Conservation (phyloP, 2,888 invertebrate species). For the Slavum lentiscoides region DNA sequence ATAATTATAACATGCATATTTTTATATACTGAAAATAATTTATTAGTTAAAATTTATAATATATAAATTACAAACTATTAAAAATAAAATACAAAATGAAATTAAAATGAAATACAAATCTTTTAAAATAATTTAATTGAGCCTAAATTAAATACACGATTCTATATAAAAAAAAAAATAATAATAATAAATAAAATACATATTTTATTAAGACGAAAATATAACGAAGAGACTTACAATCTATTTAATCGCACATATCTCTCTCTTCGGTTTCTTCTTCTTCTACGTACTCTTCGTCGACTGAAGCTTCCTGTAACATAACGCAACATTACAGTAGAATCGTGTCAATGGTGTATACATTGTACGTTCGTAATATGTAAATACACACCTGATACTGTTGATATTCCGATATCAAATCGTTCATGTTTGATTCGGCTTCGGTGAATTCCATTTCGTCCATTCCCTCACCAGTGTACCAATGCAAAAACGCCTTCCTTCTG, state of each 20-base stretch:
- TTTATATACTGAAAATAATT: slow-evolving; percentile 36
- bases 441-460: slow-evolving; percentile 76
- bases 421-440: slow-evolving; percentile 75
- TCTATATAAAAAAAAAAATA: slow-evolving; percentile 7
- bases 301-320: slow-evolving; percentile 36
- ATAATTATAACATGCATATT: slow-evolving; percentile 7
- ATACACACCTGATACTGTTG: slow-evolving; percentile 67
- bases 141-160: slow-evolving; percentile 38
- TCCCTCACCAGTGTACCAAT: slow-evolving; percentile 97
- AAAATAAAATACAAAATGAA: slow-evolving; percentile 33
- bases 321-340: too few species aligned
- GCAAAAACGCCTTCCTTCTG: slow-evolving; percentile 81
- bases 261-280: slow-evolving; percentile 47
- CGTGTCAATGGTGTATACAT: not conserved
- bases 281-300: slow-evolving; percentile 44
- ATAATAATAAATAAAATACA: slow-evolving; percentile 18
- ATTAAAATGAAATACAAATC: slow-evolving; percentile 36
- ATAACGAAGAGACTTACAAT: not conserved
- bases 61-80: slow-evolving; percentile 44
- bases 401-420: slow-evolving; percentile 73
- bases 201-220: slow-evolving; percentile 18
- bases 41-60: slow-evolving; percentile 45
- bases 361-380: not conserved
- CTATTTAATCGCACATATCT: slow-evolving; percentile 35
- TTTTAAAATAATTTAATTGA: slow-evolving; percentile 42